These are phyloP conservation scores for Hassar affinis DNA, from an alignment of 2,113 vertebrate species.

Conservation along the genomic window DNA sequence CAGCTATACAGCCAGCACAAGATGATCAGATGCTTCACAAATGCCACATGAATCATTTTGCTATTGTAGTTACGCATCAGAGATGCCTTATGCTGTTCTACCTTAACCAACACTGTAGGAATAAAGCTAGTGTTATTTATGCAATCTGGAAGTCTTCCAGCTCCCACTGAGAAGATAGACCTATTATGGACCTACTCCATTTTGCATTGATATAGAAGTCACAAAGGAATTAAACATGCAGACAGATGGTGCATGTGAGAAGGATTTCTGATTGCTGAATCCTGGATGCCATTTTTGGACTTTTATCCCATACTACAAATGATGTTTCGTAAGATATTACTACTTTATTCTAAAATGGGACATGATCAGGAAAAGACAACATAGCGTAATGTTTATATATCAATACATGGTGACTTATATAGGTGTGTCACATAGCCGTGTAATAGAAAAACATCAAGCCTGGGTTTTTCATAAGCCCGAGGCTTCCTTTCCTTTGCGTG, in stretches of 20 bases:
- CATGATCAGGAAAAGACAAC: neutral
- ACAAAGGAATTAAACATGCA: conserved; percentile 5
- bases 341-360: neutral
- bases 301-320: neutral
- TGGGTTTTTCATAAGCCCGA: conserved; percentile 20
- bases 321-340: neutral
- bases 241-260: conserved; percentile 21
- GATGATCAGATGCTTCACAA: conserved; percentile 5
- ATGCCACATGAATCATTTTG: neutral
- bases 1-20: neutral
- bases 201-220: conserved; percentile 29
- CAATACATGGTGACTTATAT: conserved; percentile 16
- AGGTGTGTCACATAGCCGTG: neutral
- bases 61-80: neutral
- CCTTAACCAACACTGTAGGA: neutral
- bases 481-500: conserved; percentile 17
- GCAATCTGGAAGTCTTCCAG: conserved; percentile 9
- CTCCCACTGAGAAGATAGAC: conserved; percentile 8
- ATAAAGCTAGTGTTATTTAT: neutral
- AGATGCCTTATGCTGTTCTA: conserved; percentile 7
- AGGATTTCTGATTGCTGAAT: conserved; percentile 9
- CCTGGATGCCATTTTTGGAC: neutral
- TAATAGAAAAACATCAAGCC: neutral
- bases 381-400: conserved; percentile 11
- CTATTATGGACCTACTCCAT: conserved; percentile 38